These are phyloP conservation scores for Branchellion lobata DNA, from an alignment of 2,888 invertebrate genomes.

Conservation along the genomic window DNA sequence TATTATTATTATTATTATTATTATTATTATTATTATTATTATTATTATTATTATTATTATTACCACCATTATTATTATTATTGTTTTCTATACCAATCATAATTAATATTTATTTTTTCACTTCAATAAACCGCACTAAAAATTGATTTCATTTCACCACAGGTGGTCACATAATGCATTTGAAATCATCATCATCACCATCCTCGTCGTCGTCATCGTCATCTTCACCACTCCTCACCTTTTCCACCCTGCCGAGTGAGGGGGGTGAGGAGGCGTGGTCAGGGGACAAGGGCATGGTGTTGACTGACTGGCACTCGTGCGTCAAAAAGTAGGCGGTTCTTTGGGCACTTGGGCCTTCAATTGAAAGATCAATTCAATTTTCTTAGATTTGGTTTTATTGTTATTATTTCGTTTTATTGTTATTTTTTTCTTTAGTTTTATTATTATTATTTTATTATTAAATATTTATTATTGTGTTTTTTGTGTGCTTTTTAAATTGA, in stretches of 20 bases:
- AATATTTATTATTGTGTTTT: no score
- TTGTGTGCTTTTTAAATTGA: background rate
- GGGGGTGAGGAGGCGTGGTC: background rate
- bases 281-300: background rate
- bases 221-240: background rate
- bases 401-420: background rate
- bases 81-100: no score
- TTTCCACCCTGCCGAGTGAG: background rate
- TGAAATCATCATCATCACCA: slow-evolving; percentile 8
- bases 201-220: slow-evolving; percentile 5
- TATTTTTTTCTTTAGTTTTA: background rate
- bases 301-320: slow-evolving; percentile 16
- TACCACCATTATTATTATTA: no score
- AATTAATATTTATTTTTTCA: no score
- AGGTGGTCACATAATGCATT: slow-evolving; percentile 11
- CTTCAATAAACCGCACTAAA: no score
- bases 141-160: background rate
- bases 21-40: no score
- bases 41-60: background rate
- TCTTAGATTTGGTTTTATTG: no score
- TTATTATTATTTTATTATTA: background rate
- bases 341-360: no score
- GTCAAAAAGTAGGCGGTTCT: slow-evolving; percentile 16
- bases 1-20: no score
- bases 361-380: no score